phyloP scores from a whole-genome alignment of 2,113 vertebrate genomes.

The Leptobrachium leishanense region DNA sequence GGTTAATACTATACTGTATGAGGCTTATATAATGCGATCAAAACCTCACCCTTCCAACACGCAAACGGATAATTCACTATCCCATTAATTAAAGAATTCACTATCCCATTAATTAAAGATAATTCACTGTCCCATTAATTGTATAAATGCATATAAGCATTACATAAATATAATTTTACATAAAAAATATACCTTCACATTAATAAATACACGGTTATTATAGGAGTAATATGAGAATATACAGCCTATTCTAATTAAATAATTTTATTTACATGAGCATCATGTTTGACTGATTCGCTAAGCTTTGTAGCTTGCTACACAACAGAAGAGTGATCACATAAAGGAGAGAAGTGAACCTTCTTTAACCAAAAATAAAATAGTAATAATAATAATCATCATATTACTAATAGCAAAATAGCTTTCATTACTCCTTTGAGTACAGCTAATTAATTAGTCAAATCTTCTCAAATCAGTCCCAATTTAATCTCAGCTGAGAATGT shows the following conservation, averaged over 20 bases:
- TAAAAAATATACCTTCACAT: slow-evolving; percentile 16
- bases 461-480: too few species aligned
- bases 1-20: too few species aligned
- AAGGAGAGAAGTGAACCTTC: too few species aligned
- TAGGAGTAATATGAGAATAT: slow-evolving; percentile 19
- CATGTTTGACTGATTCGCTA: background rate
- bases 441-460: too few species aligned
- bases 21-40: background rate
- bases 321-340: background rate
- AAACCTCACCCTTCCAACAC: background rate
- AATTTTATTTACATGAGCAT: background rate
- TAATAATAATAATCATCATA: too few species aligned
- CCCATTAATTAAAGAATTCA: too few species aligned
- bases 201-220: slow-evolving; percentile 11
- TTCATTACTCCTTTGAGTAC: too few species aligned
- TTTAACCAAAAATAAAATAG: too few species aligned
- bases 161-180: slow-evolving; percentile 17
- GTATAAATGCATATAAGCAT: slow-evolving; percentile 1
- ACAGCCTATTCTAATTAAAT: background rate
- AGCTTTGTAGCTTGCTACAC: background rate
- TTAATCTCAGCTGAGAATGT: too few species aligned
- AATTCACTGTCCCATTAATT: background rate
- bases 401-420: too few species aligned
- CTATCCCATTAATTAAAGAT: too few species aligned
- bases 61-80: too few species aligned